Percentiles rank a stretch among this genome's conserved stretches.
These are phyloP conservation scores for Prunella strophiata DNA, from an alignment of 2,797 vertebrate species.

Conservation along the genomic window DNA sequence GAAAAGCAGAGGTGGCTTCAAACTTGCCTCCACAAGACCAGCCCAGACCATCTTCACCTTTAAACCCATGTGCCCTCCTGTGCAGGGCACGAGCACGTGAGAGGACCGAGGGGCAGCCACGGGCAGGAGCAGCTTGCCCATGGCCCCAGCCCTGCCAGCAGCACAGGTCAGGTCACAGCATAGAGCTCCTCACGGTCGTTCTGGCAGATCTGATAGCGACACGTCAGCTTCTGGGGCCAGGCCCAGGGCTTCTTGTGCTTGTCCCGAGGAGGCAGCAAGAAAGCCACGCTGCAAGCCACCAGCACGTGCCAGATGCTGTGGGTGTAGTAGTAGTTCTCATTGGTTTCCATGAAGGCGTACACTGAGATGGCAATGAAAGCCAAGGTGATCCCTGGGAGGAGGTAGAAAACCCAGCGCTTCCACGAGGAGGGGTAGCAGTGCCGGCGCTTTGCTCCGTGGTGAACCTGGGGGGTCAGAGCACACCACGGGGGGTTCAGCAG, in stretches of 20 bases:
- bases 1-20: conserved; percentile 23
- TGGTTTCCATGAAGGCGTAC: conserved; percentile 90
- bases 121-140: not conserved
- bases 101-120: not conserved
- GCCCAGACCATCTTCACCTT: not conserved
- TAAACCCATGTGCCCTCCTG: not conserved
- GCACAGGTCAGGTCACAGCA: conserved; percentile 79
- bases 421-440: conserved; percentile 92
- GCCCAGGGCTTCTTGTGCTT: conserved; percentile 76
- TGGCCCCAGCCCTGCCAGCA: not conserved
- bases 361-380: conserved; percentile 86
- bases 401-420: conserved; percentile 91
- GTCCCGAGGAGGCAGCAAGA: conserved; percentile 88
- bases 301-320: conserved; percentile 96
- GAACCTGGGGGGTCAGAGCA: conserved; percentile 75
- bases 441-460: conserved; percentile 80
- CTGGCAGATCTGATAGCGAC: conserved; percentile 91
- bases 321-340: conserved; percentile 93
- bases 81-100: not conserved
- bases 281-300: conserved; percentile 89
- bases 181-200: conserved; percentile 88
- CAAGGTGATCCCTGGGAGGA: conserved; percentile 86
- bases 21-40: not conserved
- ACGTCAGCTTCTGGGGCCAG: conserved; percentile 83
- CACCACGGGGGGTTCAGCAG: not conserved